Evolutionary conservation across 2,888 invertebrate genomes (phyloP).

Genomic region (Mesorhabditis sp.): DNA sequence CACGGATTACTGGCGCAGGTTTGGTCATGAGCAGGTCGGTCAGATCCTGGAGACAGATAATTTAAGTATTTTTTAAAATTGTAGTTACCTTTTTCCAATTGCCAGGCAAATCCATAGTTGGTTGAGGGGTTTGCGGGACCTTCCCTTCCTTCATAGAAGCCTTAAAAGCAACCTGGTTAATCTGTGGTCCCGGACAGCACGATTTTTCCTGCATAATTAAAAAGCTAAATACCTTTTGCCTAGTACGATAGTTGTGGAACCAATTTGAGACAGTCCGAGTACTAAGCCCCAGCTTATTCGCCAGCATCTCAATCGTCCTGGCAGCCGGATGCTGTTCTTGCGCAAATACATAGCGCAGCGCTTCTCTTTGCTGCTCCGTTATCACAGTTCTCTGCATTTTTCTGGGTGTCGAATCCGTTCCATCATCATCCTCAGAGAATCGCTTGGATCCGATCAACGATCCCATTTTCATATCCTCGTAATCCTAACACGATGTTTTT

Average conservation of each 20-base stretch:
- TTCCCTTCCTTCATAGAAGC: constrained; percentile 8
- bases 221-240: constrained; percentile 69
- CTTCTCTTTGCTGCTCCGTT: constrained; percentile 96
- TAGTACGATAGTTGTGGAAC: constrained; percentile 99
- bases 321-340: constrained; percentile 95
- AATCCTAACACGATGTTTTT: constrained; percentile 1
- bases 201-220: background rate
- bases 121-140: background rate
- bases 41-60: background rate
- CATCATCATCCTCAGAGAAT: constrained; percentile 11
- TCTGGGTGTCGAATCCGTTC: constrained; percentile 20
- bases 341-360: constrained; percentile 81
- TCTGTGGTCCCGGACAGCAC: background rate
- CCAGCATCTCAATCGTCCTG: constrained; percentile 69
- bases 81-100: constrained; percentile 11
- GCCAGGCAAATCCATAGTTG: background rate
- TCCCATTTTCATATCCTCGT: background rate
- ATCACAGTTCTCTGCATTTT: constrained; percentile 80
- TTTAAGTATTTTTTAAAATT: too few relatives aligned
- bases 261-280: constrained; percentile 96
- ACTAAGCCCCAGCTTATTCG: constrained; percentile 82
- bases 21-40: background rate
- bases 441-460: background rate
- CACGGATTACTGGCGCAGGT: background rate
- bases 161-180: background rate